A percentile compares a stretch with the other conserved stretches of the same genome.
Evolutionary conservation across 2,797 vertebrate species (phyloP).

Genomic region (Sorex maritimensis): DNA sequence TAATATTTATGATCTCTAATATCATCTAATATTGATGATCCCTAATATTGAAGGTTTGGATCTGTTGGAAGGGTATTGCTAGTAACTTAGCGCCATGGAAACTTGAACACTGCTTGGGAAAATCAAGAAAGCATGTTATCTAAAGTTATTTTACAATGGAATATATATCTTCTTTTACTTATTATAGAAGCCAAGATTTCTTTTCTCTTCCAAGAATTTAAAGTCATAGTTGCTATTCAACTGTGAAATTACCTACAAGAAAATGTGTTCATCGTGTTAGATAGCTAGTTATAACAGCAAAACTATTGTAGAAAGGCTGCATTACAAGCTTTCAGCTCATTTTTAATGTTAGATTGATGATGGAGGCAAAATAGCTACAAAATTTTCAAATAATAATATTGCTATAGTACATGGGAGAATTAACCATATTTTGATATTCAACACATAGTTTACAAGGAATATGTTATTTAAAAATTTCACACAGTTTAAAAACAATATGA

Average conservation of each 20-base stretch:
- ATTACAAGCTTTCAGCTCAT: neutral
- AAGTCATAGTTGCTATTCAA: neutral
- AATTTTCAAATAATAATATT: neutral
- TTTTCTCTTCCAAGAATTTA: conserved; percentile 5
- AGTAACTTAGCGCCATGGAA: no score
- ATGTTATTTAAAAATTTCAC: neutral
- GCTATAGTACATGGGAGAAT: neutral
- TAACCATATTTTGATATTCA: neutral
- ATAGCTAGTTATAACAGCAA: neutral
- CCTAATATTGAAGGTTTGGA: no score
- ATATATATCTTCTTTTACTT: neutral
- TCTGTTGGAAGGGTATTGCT: no score
- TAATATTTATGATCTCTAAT: no score
- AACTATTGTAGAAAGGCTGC: neutral
- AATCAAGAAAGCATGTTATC: conserved; percentile 48
- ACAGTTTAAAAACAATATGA: neutral
- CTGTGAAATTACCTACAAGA: neutral
- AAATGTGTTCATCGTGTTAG: neutral
- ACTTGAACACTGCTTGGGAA: no score
- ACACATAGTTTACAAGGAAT: neutral
- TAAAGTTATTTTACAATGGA: neutral
- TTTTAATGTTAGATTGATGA: neutral
- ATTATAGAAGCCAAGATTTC: neutral
- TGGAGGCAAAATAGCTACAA: neutral
- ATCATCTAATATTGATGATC: no score